Evolutionary conservation across 2,113 vertebrate genomes (phyloP), one percentile per base, ranked within the genome.

Genomic region (Leptodactylus fuscus): DNA sequence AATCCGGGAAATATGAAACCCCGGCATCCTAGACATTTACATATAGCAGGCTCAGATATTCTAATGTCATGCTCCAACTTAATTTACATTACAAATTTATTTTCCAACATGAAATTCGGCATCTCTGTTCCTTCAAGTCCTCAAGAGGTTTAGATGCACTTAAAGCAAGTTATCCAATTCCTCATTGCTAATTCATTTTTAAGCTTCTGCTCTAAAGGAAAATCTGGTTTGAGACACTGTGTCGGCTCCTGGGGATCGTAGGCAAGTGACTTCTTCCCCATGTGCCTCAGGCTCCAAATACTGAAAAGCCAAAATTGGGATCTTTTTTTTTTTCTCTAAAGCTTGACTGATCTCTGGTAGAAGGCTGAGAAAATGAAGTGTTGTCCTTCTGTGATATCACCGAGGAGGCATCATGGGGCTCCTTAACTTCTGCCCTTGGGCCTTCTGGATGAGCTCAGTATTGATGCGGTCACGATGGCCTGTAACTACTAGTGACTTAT

Each of bases 141-240:
- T 75, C 82, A 38, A 20, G 82, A 75, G 82, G 51, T 48, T 83
- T 41, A 16, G 53, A 75, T 48, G 71, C 53, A 75, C 82, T 83
- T 83, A 83, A 75, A 58, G 53, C 38, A 62, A 75, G 70, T 83
- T 83, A 83, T 75, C 71, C 51, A 83, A 48, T 75, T 62, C 53
- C 70, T 75, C 70, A 62, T 83, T 41, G 51, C 70, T 83, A 83
- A 83, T 75, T 83, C 70, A 83, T 75, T 74, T 83, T 73, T 75
- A 75, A 75, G 82, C 70, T 76, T 20, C 38, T 62, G 49, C 49
- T 60, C 70, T 24, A 34, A 41, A 76, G 70, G 53, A 83, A 22
- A 83, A 83, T 75, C 82, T 83, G 82, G 69, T 46, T 81, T 20
- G 8, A 22, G 38, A 79, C 38, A 18, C 81, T 11, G 0, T 5